Evolutionary conservation across 2,113 vertebrate species (phyloP).

Genomic region (Callionymus lyra): DNA sequence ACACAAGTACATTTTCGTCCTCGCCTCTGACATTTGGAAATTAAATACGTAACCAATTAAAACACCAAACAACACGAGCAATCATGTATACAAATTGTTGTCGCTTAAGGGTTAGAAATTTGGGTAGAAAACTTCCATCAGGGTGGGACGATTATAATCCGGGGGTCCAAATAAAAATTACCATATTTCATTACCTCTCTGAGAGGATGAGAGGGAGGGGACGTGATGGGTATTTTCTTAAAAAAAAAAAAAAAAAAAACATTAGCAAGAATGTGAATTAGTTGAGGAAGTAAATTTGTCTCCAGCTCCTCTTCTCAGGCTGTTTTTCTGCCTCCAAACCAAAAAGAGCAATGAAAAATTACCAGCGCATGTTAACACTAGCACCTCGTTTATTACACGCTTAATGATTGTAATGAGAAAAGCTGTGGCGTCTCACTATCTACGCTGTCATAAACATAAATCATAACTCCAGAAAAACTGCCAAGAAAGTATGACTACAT

Average conservation of each 20-base stretch:
- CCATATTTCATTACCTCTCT: conserved; percentile 66
- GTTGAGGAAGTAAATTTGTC: conserved; percentile 23
- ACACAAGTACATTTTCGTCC: too few species aligned
- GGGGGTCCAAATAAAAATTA: conserved; percentile 52
- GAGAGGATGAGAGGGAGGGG: conserved; percentile 1
- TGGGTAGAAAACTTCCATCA: conserved; percentile 60
- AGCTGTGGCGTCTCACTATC: conserved; percentile 52
- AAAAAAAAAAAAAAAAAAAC: conserved; percentile 48
- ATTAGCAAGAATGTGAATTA: conserved; percentile 18
- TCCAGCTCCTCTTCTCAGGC: background rate
- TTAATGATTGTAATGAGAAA: conserved; percentile 65
- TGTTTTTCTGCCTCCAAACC: conserved; percentile 18
- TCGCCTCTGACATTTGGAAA: conserved; percentile 56
- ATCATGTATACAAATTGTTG: conserved; percentile 68
- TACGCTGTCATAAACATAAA: conserved; percentile 47
- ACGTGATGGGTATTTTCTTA: conserved; percentile 30
- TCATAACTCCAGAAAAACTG: conserved; percentile 41
- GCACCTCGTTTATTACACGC: conserved; percentile 67
- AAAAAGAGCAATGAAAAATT: conserved; percentile 67
- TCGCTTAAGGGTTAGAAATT: conserved; percentile 63
- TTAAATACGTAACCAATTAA: conserved; percentile 69
- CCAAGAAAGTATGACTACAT: conserved; percentile 34
- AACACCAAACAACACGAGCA: conserved; percentile 62
- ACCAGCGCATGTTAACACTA: conserved; percentile 68
- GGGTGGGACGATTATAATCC: conserved; percentile 60